Evolutionary conservation across 2,113 vertebrate species (phyloP).

Genomic region (Python bivittatus): DNA sequence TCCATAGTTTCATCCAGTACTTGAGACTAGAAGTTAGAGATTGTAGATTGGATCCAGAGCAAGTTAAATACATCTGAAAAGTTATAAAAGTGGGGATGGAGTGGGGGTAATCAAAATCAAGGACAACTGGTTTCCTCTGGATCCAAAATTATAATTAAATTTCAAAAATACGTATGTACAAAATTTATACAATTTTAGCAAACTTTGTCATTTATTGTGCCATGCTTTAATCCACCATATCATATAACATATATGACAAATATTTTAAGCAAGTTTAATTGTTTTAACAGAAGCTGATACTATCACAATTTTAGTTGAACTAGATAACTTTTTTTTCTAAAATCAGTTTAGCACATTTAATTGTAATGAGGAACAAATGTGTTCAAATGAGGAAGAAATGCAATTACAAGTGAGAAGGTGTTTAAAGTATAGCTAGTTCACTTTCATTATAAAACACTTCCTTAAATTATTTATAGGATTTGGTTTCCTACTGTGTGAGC

Average conservation of each 20-base stretch:
- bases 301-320: not conserved
- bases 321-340: not conserved
- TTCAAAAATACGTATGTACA: too few species aligned
- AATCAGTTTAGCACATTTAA: conserved; percentile 47
- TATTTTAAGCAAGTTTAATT: not conserved
- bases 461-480: conserved; percentile 6
- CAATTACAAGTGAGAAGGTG: conserved; percentile 53
- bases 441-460: not conserved
- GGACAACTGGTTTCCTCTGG: too few species aligned
- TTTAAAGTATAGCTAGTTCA: conserved; percentile 41
- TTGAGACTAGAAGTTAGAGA: too few species aligned
- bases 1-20: not conserved
- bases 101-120: not conserved
- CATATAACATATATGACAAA: not conserved
- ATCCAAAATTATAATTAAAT: too few species aligned
- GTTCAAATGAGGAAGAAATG: conserved; percentile 48
- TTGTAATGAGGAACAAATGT: conserved; percentile 54
- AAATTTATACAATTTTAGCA: too few species aligned
- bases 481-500: not conserved
- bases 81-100: not conserved
- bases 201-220: too few species aligned
- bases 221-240: not conserved
- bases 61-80: not conserved
- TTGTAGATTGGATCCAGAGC: not conserved
- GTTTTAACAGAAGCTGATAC: conserved; percentile 19